phyloP scores from a whole-genome alignment of 1,140 invertebrate species.

The Apis dorsata region DNA sequence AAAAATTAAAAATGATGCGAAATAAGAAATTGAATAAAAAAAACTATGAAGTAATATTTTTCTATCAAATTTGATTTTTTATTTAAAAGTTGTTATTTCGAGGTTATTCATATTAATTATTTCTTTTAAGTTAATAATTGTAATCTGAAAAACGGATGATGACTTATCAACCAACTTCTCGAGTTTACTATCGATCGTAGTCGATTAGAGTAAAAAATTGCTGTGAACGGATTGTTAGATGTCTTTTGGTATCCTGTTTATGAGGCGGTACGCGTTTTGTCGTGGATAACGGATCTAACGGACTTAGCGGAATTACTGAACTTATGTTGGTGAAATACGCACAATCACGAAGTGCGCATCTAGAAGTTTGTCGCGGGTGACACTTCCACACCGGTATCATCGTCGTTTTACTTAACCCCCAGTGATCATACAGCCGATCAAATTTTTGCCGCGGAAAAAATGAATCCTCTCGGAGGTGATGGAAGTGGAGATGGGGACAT shows the following conservation, averaged over 20 bases:
- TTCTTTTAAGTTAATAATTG: neutral
- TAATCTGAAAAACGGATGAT: neutral
- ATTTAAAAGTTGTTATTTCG: neutral
- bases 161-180: conserved; percentile 34
- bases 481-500: neutral
- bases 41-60: neutral
- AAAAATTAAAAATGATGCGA: neutral
- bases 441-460: neutral
- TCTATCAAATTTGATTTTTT: neutral
- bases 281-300: conserved; percentile 35
- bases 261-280: conserved; percentile 38
- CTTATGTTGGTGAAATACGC: conserved; percentile 26
- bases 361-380: conserved; percentile 7
- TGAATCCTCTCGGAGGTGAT: conserved; percentile 40
- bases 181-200: conserved; percentile 33
- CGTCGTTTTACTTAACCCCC: conserved; percentile 5
- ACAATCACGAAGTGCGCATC: neutral
- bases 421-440: neutral
- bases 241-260: conserved; percentile 32
- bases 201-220: neutral
- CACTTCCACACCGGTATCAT: conserved; percentile 15
- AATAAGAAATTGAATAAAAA: neutral
- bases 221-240: neutral
- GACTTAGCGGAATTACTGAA: conserved; percentile 9
- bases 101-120: neutral